Evolutionary conservation across 1,140 invertebrate genomes (phyloP).

Genomic region (Hyposmocoma kahamanoa): DNA sequence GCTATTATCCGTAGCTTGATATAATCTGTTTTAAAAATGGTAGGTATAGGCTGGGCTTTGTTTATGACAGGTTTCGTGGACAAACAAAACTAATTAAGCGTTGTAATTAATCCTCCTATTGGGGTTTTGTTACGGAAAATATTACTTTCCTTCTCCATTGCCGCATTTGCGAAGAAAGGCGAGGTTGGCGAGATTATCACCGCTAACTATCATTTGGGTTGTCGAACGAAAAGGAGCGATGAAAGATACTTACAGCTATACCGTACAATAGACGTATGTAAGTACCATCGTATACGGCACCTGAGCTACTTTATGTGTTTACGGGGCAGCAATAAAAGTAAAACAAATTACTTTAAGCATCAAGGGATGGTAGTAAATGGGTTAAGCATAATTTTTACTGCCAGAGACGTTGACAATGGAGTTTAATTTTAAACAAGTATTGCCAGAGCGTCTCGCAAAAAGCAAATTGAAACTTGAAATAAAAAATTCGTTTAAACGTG

Average conservation of each 20-base stretch:
- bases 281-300: too few species aligned
- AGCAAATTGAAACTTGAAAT: background rate
- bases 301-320: background rate
- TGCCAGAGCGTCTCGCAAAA: background rate
- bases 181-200: background rate
- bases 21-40: slow-evolving; percentile 41
- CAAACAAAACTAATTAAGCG: slow-evolving; percentile 66
- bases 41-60: slow-evolving; percentile 30
- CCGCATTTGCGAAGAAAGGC: background rate
- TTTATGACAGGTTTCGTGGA: slow-evolving; percentile 52
- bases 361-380: slow-evolving; percentile 28
- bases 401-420: slow-evolving; percentile 25
- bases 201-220: background rate
- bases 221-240: background rate
- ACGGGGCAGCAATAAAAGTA: slow-evolving; percentile 15
- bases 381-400: slow-evolving; percentile 33
- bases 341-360: slow-evolving; percentile 24
- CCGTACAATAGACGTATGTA: too few species aligned
- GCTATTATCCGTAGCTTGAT: slow-evolving; percentile 20
- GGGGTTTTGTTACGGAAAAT: slow-evolving; percentile 57
- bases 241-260: too few species aligned
- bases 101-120: slow-evolving; percentile 62
- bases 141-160: slow-evolving; percentile 35
- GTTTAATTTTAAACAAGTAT: slow-evolving; percentile 37
- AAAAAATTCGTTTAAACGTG: background rate